phyloP scores from a whole-genome alignment of 2,888 invertebrate genomes.

The Lasioglossum malachurum region DNA sequence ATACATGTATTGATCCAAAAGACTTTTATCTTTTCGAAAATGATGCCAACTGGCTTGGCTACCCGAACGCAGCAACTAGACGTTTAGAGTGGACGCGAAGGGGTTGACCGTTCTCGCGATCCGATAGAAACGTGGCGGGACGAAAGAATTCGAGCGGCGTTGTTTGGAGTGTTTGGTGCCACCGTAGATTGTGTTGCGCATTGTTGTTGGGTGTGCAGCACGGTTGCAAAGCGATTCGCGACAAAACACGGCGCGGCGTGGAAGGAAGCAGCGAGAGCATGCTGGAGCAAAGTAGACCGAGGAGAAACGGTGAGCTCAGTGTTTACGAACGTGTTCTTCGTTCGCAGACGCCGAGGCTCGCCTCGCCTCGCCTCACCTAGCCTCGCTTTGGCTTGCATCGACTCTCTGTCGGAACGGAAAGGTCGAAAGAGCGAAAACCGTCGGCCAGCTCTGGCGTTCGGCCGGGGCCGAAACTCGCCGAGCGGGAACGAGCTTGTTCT shows the following conservation, averaged over 20 bases:
- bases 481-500: constrained; percentile 31
- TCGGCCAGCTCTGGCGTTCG: constrained; percentile 44
- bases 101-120: not conserved
- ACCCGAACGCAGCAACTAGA: not conserved
- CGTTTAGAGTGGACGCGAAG: not conserved
- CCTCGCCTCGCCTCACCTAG: not conserved
- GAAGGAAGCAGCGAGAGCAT: constrained; percentile 4
- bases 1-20: not conserved
- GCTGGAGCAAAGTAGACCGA: not conserved
- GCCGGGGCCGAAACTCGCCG: constrained; percentile 64
- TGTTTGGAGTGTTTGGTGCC: not conserved
- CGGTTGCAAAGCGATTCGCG: not conserved
- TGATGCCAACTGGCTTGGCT: not conserved
- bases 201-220: not conserved
- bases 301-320: constrained; percentile 56
- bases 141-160: not conserved
- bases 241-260: not conserved
- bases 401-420: constrained; percentile 62
- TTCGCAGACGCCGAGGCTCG: constrained; percentile 59
- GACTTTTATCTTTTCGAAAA: not conserved
- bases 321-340: constrained; percentile 67
- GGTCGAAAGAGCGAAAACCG: constrained; percentile 75
- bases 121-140: not conserved
- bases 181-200: not conserved
- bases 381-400: constrained; percentile 49